These are phyloP conservation scores for Gasterosteus aculeatus DNA, from an alignment of 2,113 vertebrate species.

Conservation along the genomic window DNA sequence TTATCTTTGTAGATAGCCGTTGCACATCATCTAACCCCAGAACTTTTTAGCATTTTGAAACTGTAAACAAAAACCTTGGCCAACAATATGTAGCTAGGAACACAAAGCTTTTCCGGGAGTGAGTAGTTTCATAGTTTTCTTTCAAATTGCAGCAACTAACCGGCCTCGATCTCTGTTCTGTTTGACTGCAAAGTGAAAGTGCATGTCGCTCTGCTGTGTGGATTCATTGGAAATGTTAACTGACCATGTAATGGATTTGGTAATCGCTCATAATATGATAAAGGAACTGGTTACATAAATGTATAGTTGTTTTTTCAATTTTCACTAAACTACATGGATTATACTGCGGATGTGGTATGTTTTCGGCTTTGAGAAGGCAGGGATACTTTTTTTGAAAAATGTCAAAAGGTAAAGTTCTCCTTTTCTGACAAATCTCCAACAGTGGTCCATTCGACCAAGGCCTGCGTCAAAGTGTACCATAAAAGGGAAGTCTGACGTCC, in stretches of 20 bases:
- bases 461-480: background rate
- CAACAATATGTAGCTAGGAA: background rate
- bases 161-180: background rate
- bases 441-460: background rate
- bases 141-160: background rate
- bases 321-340: no score
- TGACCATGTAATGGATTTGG: background rate
- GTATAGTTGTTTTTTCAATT: no score
- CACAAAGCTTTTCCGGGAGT: background rate
- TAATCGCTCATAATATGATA: background rate
- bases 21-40: constrained; percentile 25
- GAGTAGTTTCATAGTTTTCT: background rate
- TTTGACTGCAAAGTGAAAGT: background rate
- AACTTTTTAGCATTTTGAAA: constrained; percentile 10
- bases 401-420: background rate
- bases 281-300: no score
- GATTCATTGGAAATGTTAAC: background rate
- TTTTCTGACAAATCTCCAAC: background rate
- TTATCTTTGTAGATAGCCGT: constrained; percentile 28
- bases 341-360: no score
- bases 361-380: no score
- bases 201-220: background rate
- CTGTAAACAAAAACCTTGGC: constrained; percentile 5
- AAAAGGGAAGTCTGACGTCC: constrained; percentile 7
- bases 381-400: no score